phyloP scores from a whole-genome alignment of 2,797 vertebrate genomes.

The Alauda arvensis region DNA sequence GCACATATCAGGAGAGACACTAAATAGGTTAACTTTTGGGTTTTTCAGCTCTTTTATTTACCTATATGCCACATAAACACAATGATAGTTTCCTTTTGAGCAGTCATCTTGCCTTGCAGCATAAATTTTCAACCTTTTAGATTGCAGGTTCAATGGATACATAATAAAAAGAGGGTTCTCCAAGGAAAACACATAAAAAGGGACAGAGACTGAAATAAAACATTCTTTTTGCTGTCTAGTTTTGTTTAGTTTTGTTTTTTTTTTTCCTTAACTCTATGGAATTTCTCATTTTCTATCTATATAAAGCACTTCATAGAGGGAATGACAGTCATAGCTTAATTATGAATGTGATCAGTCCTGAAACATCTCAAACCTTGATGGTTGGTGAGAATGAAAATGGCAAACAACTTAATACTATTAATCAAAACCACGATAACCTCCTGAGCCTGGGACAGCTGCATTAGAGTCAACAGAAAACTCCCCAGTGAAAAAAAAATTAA shows the following conservation, averaged over 20 bases:
- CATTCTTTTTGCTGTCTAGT: rapidly evolving
- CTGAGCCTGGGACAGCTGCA: not conserved
- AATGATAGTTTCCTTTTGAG: not conserved
- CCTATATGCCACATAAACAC: not conserved
- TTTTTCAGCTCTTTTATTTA: not conserved
- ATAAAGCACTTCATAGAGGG: not conserved
- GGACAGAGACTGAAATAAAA: not conserved
- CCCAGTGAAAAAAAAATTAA: not conserved
- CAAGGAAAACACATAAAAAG: not conserved
- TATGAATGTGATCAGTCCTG: not conserved
- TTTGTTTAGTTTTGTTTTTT: too few relatives aligned
- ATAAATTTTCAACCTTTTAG: not conserved
- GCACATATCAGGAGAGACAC: not conserved
- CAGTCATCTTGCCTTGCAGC: not conserved
- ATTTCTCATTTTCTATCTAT: not conserved
- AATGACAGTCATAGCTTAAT: not conserved
- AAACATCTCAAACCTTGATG: not conserved
- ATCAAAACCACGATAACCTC: not conserved
- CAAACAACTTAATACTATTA: not conserved
- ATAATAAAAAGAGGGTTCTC: not conserved
- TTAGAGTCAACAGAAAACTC: not conserved
- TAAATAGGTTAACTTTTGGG: not conserved
- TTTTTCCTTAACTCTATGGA: not conserved
- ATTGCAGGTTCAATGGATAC: not conserved
- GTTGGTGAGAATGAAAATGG: not conserved